Percentiles rank a stretch among this genome's conserved stretches.
phyloP scores from a whole-genome alignment of 1,140 invertebrate species.

The Pantala flavescens region DNA sequence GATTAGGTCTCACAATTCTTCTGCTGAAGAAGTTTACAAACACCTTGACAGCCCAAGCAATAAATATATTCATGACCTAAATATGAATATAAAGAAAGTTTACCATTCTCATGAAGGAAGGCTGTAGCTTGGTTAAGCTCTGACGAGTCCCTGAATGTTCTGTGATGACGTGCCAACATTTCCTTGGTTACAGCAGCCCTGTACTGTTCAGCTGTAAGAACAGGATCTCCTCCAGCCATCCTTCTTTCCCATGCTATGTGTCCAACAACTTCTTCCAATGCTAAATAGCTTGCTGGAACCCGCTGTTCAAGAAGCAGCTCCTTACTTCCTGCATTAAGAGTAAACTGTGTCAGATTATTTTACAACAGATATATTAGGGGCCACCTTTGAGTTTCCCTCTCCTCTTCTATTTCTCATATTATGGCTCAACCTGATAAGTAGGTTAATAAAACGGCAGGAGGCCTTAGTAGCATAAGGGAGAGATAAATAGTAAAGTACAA shows the following conservation, averaged over 20 bases:
- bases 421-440: too few relatives aligned
- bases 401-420: too few relatives aligned
- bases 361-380: too few relatives aligned
- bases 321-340: conserved; percentile 57
- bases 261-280: conserved; percentile 82
- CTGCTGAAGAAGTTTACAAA: too few relatives aligned
- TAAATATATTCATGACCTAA: too few relatives aligned
- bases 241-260: conserved; percentile 64
- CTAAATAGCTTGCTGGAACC: conserved; percentile 91
- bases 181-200: conserved; percentile 57
- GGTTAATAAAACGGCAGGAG: too few relatives aligned
- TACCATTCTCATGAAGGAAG: conserved; percentile 95
- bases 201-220: conserved; percentile 79
- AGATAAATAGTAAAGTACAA: too few relatives aligned
- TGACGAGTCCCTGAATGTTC: conserved; percentile 71
- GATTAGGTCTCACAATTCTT: too few relatives aligned
- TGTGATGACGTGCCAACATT: conserved; percentile 51
- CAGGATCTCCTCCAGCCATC: conserved; percentile 64
- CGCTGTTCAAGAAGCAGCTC: conserved; percentile 85
- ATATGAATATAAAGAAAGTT: conserved; percentile 21
- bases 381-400: too few relatives aligned
- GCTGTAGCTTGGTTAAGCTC: conserved; percentile 91
- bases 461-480: too few relatives aligned
- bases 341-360: conserved; percentile 13
- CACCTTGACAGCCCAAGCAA: too few relatives aligned